phyloP scores from a whole-genome alignment of 2,797 vertebrate species.

The Tokudaia tokunoshimensis region DNA sequence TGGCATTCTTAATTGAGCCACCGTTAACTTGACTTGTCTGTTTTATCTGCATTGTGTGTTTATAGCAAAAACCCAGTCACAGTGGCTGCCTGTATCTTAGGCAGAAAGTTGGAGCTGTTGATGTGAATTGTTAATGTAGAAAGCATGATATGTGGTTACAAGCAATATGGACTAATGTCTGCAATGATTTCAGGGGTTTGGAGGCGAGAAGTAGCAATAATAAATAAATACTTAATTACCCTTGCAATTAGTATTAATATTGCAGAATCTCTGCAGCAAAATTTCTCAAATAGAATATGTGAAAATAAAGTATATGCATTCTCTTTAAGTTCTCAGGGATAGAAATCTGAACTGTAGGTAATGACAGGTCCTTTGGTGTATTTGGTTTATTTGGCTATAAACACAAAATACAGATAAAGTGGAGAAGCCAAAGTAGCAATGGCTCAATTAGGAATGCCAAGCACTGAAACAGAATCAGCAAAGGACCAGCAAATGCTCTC shows the following conservation, averaged over 20 bases:
- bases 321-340: background rate
- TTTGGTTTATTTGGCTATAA: background rate
- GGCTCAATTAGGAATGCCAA: background rate
- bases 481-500: background rate
- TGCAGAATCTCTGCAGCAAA: background rate
- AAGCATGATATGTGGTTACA: background rate
- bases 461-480: background rate
- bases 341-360: background rate
- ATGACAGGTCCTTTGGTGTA: background rate
- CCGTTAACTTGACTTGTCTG: background rate
- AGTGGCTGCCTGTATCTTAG: background rate
- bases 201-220: background rate
- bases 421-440: background rate
- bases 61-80: background rate
- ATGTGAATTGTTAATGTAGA: background rate
- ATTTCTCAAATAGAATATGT: background rate
- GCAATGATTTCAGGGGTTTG: background rate
- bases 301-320: background rate
- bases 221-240: background rate
- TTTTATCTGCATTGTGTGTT: background rate
- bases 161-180: background rate
- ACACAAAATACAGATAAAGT: background rate
- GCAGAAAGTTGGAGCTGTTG: background rate
- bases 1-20: background rate
- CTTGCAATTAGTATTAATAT: background rate